Evolutionary conservation across 2,888 invertebrate species (phyloP), one percentile per base, ranked within the genome.

Genomic region (Epistrophe grossulariae): DNA sequence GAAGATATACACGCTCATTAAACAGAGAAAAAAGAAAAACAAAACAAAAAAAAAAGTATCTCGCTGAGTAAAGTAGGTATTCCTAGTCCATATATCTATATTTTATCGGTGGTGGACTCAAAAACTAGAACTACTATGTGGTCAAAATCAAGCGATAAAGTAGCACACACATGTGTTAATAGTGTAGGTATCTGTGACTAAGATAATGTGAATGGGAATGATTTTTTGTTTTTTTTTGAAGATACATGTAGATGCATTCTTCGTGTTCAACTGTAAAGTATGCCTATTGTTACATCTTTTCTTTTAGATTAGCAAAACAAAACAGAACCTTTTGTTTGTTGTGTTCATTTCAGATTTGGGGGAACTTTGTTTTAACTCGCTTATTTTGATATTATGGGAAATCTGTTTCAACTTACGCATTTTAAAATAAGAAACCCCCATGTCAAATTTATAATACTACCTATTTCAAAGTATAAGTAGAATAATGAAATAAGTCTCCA

Each of bases 141-240:
- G 80, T 84, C 84, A 84, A 84, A 80, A 73, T 77, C 72, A 68
- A 84, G 72, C 57, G 76, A 66, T 38, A 59, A 79, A 84, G 19
- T 76, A 71, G 80, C 59, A 52, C 79, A 80, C 74, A 64, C 48
- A 64, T 64, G 57, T 8, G 31, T 28, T 59, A 17, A 35, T 38
- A 8, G 64, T 50, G 31, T 35, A 35, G 9, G 50, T 79, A 76
- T 71, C 79, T 66, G 52, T 59, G 74, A 31, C 64, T 57, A 83
- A 68, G 76, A 66, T 71, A 71, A 73, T 73, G 45, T 55, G 11
- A 66, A 68, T 74, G 57, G 64, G 62, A 68, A 43, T n/a, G 28
- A 38, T 11, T 31, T 38, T 24, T 19, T 59, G 17, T 59, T 35
- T 19, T 59, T 17, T 59, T 35, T 35, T 38, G 5, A 7, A n/a